Conservation (phyloP, 2,113 vertebrate genomes). For the Hepsetus odoe region DNA sequence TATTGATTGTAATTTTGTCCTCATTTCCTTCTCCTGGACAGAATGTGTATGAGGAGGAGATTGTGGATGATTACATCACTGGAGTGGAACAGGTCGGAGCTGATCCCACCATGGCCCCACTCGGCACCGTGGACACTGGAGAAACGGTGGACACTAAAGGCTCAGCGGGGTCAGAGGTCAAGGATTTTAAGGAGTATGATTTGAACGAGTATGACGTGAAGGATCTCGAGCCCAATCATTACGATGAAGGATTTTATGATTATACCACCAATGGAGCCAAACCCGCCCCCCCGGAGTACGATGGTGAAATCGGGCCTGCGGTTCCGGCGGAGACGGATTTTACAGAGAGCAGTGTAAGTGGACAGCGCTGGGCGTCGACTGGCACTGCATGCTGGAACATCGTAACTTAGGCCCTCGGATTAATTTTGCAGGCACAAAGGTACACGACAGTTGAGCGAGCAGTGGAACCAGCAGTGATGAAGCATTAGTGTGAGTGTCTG, state of each 20-base stretch:
- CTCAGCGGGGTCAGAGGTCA: slow-evolving; percentile 72
- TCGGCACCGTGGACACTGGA: slow-evolving; percentile 42
- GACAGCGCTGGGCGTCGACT: background rate
- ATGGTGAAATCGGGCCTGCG: slow-evolving; percentile 90
- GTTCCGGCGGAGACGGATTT: slow-evolving; percentile 91
- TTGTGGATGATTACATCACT: slow-evolving; percentile 94
- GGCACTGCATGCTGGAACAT: too few species aligned
- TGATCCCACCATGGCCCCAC: slow-evolving; percentile 73
- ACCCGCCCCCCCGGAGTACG: slow-evolving; percentile 74
- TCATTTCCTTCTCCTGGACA: background rate
- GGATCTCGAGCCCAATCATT: slow-evolving; percentile 73
- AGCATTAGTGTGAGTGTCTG: background rate
- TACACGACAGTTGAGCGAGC: background rate
- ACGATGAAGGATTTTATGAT: slow-evolving; percentile 81
- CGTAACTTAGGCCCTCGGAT: background rate
- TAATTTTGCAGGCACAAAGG: background rate
- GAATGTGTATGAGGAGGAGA: slow-evolving; percentile 82
- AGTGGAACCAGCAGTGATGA: background rate
- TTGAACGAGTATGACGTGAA: slow-evolving; percentile 77
- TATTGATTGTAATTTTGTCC: background rate
- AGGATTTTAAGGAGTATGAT: slow-evolving; percentile 85
- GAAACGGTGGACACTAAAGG: slow-evolving; percentile 62
- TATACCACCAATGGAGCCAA: slow-evolving; percentile 83
- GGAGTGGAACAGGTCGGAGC: slow-evolving; percentile 88
- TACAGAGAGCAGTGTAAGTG: slow-evolving; percentile 91